Conservation (phyloP, 2,113 vertebrate species). For the Lichenostomus cassidix region DNA sequence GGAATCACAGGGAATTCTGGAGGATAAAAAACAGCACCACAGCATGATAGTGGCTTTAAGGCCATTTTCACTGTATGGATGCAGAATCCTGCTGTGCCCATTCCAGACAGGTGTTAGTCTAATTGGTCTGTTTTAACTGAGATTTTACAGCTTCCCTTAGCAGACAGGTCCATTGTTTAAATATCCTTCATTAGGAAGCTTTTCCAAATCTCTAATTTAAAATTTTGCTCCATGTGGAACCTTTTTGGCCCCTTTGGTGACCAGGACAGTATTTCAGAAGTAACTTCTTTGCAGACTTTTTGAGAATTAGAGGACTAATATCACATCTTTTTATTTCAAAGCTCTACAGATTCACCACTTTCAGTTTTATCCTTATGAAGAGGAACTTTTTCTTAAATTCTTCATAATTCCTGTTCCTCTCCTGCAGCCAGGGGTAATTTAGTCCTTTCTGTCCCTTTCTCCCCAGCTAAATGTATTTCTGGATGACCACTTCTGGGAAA, state of each 20-base stretch:
- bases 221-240: not conserved
- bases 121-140: constrained; percentile 16
- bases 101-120: constrained; percentile 15
- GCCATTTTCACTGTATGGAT: not conserved
- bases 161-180: not conserved
- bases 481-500: not conserved
- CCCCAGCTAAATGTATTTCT: not conserved
- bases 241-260: not conserved
- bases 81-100: not conserved
- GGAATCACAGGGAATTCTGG: not conserved
- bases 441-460: not conserved
- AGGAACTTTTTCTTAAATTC: not conserved
- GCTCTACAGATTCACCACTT: not conserved
- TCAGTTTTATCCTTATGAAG: not conserved
- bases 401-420: not conserved
- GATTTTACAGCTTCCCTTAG: not conserved
- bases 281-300: not conserved
- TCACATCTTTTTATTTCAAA: not conserved
- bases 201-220: constrained; percentile 12
- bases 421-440: not conserved
- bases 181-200: not conserved
- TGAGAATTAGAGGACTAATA: not conserved
- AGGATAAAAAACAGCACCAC: not conserved
- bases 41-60: not conserved
- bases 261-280: not conserved